Evolutionary conservation across 2,888 invertebrate genomes (phyloP), one percentile per base, ranked within the genome.

Genomic region (Mactromeris polynyma): DNA sequence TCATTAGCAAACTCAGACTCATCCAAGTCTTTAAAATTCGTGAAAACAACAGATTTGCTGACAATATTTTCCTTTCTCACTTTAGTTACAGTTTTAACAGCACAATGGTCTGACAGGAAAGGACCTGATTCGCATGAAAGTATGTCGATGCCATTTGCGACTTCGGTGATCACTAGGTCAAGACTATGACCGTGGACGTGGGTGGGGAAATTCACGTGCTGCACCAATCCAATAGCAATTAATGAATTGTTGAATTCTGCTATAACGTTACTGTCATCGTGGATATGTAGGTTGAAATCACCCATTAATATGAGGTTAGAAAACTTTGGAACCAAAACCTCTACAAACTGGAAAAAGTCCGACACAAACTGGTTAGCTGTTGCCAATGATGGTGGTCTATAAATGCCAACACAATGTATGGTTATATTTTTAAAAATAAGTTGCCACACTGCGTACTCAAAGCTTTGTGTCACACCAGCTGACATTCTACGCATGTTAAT

Each of bases 221-320:
- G 69, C 38, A 36, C 17, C n/a, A 84, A 31, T 19, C 81, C 81
- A 4, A 88, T 40, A 51, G 84, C 84, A 31, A 2, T 14, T 31
- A 88, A 19, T 0, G 51, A 84, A 51, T 80, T 81, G 11, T 51
- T 88, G 26, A 84, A 84, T n/a, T 84, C 69, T 17, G 54, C n/a
- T n/a, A n/a, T n/a, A n/a, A n/a, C 73, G 40, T 38, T 84, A n/a
- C 21, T 84, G 26, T 80, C 38, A 0, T 88, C 51, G 51, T 84
- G 14, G n/a, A 89, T 69, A 38, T 89, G 89, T 36, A 89, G 36
- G 31, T 87, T 89, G 58, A 87, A 89, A 64, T 87, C 85, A 0
- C 87, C 86, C 81, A 89, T 83, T 17, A 85, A 46, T 51, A 89
- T 46, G 19, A 89, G n/a, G 51, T 89, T 89, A 38, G 81, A 85